These are phyloP conservation scores for Clarias platycephalus DNA, from an alignment of 2,797 vertebrate species.

Conservation along the genomic window DNA sequence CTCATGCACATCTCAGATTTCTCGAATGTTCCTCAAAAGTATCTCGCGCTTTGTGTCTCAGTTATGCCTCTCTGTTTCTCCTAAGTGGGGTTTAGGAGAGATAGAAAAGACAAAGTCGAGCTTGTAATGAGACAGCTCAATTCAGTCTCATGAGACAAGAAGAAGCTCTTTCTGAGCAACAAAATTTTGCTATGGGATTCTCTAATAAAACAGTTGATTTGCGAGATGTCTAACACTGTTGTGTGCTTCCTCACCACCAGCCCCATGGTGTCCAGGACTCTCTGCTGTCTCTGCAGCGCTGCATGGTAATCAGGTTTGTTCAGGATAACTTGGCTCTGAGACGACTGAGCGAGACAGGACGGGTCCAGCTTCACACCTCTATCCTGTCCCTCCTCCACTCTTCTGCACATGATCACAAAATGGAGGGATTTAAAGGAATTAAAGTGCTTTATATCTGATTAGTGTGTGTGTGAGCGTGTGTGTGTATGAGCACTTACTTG, in stretches of 20 bases:
- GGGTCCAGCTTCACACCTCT: constrained; percentile 61
- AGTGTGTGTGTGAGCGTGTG: background rate
- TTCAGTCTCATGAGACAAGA: too few species aligned
- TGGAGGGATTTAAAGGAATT: background rate
- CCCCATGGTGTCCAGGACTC: constrained; percentile 67
- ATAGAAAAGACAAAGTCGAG: too few species aligned
- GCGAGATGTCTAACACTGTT: background rate
- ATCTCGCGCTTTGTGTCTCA: too few species aligned
- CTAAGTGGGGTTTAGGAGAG: too few species aligned
- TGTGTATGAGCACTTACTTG: constrained; percentile 60
- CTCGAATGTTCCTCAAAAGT: too few species aligned
- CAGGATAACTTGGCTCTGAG: constrained; percentile 70
- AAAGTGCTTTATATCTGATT: background rate
- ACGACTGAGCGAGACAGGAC: constrained; percentile 65
- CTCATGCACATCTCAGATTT: too few species aligned
- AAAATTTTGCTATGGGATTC: background rate
- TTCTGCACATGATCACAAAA: constrained; percentile 58
- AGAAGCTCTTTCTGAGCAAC: too few species aligned
- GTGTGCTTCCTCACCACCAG: constrained; percentile 64
- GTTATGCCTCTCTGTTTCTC: too few species aligned
- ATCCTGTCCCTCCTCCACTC: constrained; percentile 65
- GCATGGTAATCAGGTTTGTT: constrained; percentile 73
- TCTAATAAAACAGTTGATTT: background rate
- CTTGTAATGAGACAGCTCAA: too few species aligned
- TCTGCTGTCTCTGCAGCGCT: constrained; percentile 66